Evolutionary conservation across 1,140 invertebrate genomes (phyloP), one percentile per base, ranked within the genome.

Genomic region (Glossosoma conforme): DNA sequence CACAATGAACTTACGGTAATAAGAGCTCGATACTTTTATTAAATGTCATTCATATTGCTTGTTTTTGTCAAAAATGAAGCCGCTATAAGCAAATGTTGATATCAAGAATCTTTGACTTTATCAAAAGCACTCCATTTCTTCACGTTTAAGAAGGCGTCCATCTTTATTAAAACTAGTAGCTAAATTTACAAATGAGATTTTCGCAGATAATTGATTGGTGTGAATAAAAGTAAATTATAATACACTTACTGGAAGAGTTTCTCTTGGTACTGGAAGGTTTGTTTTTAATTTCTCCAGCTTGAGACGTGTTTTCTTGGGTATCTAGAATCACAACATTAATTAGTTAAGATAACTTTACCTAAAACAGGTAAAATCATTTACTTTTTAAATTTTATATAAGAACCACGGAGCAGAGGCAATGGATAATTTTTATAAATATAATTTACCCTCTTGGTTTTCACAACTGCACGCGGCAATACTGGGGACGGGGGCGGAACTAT

Each of bases 401-500:
- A 21, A 47, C 14, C 6, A 40, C 36, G 6, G 30, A 13, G 6
- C n/a, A 5, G 6, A 4, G 11, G 6, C 11, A 21, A 4, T 9
- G 14, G 4, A 13, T 20, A 8, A 8, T 28, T 8, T n/a, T 6
- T 28, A 28, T 28, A 28, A 8, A 9, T 21, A 37, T 25, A 22
- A 46, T n/a, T 24, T 50, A 60, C 66, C 17, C 67, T 62, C 28
- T 52, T 58, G 17, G 50, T 40, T 52, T 59, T 60, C 53, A 57
- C 65, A 32, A 60, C 62, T 38, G 65, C 64, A 41, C 65, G 61
- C 2, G 63, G 64, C 49, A 69, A 65, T 32, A 67, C 64, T 20
- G 72, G 70, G 2, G 69, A 72, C 20, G 71, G 68, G 17, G 69
- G 69, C 38, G 69, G 69, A 33, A 66, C 69, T 3, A 44, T 44